Base-by-base conservation (phyloP, 2,888 invertebrate species). In the Spialia ferax region DNA sequence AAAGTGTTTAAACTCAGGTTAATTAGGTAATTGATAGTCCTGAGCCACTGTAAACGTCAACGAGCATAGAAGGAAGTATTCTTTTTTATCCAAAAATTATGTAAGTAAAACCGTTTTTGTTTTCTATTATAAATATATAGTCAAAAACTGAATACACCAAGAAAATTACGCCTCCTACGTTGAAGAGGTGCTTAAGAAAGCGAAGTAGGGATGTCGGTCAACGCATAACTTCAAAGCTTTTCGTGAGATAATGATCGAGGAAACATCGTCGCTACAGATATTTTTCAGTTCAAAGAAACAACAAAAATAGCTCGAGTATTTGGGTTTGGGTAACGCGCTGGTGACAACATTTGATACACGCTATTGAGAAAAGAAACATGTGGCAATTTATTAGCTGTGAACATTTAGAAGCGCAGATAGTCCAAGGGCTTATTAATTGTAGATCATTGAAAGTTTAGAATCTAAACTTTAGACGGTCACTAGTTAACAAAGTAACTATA, bases 281-380 rank as follows among this genome's bases (percentile, higher is more conserved):
- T 64, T 48, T 57, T 64, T 50, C 48, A 64, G 64, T 64, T 64
- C 64, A 64, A 64, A 64, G 64, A 50, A 61, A 48, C 22, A 32
- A 64, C 64, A 48, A 50, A 57, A 64, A 64, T 64, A 64, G 45
- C 45, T 11, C 64, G 15, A 57, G 23, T 64, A 64, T 64, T 64
- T 57, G 64, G 57, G 64, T 57, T 48, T 57, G 48, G 64, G 57
- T 29, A 45, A 22, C 64, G 32, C 55, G 15, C 48, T 11, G 61
- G 64, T 57, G 64, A 64, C 64, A 64, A 57, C 63, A 20, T 56
- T 56, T 57, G 64, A 64, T 23, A 23, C 52, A 35, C 22, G n/a
- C 45, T 45, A 63, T 55, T 45, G 55, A 45, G 29, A 63, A 38
- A 18, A 22, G n/a, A 13, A 42, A 56, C 55, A 45, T 45, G 55